Conservation (phyloP, 2,797 vertebrate genomes). For the Rhincodon typus region DNA sequence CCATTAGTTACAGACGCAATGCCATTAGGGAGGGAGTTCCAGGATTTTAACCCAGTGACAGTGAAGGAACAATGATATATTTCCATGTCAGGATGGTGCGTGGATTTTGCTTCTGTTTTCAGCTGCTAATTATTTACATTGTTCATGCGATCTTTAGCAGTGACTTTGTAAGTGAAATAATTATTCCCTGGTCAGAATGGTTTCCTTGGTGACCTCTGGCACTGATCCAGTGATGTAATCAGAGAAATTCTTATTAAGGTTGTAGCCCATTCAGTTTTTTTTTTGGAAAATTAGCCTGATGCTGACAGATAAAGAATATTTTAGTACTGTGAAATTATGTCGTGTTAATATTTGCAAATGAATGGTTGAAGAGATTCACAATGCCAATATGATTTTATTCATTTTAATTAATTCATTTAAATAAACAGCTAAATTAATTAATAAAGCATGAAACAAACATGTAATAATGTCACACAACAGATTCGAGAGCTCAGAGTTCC, state of each 20-base stretch:
- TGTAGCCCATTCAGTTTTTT: background rate
- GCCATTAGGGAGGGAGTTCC: no score
- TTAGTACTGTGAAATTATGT: background rate
- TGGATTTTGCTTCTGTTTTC: background rate
- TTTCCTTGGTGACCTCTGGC: background rate
- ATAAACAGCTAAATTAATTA: background rate
- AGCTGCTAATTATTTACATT: background rate
- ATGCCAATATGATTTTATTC: no score
- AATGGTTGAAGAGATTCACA: no score
- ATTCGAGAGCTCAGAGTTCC: background rate
- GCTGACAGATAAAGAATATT: background rate
- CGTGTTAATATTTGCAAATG: background rate
- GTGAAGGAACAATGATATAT: no score
- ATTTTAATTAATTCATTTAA: background rate
- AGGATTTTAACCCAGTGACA: no score
- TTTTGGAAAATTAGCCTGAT: background rate
- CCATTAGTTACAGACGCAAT: no score
- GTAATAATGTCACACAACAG: background rate
- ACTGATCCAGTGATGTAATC: background rate
- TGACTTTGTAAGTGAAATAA: background rate
- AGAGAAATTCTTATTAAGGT: background rate
- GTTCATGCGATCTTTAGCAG: background rate
- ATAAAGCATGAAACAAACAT: background rate
- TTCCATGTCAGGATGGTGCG: no score
- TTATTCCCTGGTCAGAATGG: background rate